A percentile compares a stretch with the other conserved stretches of the same genome.
Conservation (phyloP, 2,113 vertebrate genomes). For the Azemiops feae region DNA sequence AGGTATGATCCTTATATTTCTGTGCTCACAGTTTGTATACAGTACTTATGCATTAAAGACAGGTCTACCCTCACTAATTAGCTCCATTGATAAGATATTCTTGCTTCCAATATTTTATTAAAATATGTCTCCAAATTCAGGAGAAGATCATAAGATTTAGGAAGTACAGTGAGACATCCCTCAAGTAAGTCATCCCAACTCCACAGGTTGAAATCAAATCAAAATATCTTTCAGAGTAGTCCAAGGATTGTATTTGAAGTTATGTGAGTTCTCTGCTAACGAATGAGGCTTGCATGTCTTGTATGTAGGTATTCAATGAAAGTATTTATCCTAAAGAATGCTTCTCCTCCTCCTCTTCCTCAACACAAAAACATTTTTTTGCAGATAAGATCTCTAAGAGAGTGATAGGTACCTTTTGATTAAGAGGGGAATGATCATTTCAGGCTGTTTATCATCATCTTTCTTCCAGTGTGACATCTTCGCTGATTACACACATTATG, state of each 20-base stretch:
- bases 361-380: constrained; percentile 27
- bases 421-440: constrained; percentile 58
- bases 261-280: neutral
- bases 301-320: neutral
- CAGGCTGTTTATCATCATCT: constrained; percentile 73
- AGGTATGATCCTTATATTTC: neutral
- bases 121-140: neutral
- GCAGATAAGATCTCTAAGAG: constrained; percentile 65
- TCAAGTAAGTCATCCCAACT: neutral
- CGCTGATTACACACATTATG: constrained; percentile 85
- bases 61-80: neutral
- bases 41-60: neutral
- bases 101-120: neutral
- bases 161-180: neutral
- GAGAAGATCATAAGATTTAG: neutral
- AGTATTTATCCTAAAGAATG: neutral
- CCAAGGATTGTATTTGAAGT: neutral
- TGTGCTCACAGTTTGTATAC: neutral
- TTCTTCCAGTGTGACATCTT: constrained; percentile 74
- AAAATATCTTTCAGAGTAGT: neutral
- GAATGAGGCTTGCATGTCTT: neutral
- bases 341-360: neutral
- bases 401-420: constrained; percentile 72
- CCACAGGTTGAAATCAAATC: neutral
- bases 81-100: neutral